phyloP scores from a whole-genome alignment of 2,797 vertebrate species.

The Sciaenops ocellatus region DNA sequence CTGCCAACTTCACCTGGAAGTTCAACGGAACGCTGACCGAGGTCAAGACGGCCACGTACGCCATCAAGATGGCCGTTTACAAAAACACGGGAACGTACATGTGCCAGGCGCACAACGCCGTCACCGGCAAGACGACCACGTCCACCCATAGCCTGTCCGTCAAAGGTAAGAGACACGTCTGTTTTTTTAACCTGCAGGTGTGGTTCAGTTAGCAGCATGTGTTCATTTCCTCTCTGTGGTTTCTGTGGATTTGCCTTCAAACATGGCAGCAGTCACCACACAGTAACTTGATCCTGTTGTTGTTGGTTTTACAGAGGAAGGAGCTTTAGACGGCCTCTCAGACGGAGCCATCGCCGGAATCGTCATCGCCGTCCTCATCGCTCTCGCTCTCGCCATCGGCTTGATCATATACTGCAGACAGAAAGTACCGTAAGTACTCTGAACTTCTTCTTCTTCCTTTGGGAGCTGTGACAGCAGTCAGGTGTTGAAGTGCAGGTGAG shows the following conservation, averaged over 20 bases:
- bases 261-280: neutral
- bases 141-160: conserved; percentile 50
- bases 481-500: neutral
- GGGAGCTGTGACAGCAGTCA: too few relatives aligned
- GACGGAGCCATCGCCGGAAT: conserved; percentile 86
- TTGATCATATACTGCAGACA: conserved; percentile 69
- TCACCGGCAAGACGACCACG: conserved; percentile 53
- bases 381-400: conserved; percentile 49
- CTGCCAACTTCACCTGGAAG: conserved; percentile 75
- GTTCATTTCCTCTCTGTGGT: conserved; percentile 2
- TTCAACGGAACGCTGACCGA: conserved; percentile 52
- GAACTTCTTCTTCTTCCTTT: too few relatives aligned
- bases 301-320: conserved; percentile 48
- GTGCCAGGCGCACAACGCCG: conserved; percentile 71
- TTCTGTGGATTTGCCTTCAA: neutral
- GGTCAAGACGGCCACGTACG: accelerated
- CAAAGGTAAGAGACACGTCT: conserved; percentile 69
- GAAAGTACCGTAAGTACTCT: conserved; percentile 80
- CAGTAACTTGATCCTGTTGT: too few relatives aligned
- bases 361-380: conserved; percentile 77
- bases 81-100: conserved; percentile 73
- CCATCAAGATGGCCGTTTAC: neutral
- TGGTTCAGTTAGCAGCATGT: neutral
- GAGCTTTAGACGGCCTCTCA: conserved; percentile 69
- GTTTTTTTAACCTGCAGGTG: too few relatives aligned